These are phyloP conservation scores for Bergia sp. DNA, from an alignment of 92 coral and sea anemone genomes.

Conservation along the genomic window DNA sequence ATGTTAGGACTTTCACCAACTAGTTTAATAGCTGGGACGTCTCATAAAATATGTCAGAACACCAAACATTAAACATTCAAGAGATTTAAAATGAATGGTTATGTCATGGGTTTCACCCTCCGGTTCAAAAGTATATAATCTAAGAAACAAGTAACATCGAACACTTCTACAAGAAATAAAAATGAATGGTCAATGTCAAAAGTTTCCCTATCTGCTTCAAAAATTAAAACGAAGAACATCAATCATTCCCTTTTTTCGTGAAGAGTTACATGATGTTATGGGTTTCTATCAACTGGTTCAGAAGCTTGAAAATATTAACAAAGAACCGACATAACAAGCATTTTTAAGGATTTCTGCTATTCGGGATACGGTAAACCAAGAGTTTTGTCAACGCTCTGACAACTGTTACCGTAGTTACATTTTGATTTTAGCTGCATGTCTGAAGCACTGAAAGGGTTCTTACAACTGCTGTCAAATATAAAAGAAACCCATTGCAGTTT, in stretches of 20 bases:
- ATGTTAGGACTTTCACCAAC: not conserved
- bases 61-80: not conserved
- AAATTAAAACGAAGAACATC: too few relatives aligned
- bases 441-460: not conserved
- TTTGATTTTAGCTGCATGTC: not conserved
- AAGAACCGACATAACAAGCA: too few relatives aligned
- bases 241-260: too few relatives aligned
- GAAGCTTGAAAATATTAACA: not conserved
- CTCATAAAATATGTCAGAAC: not conserved
- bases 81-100: not conserved
- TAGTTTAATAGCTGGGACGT: not conserved
- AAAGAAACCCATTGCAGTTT: not conserved
- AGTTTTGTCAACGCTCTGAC: constrained; percentile 7
- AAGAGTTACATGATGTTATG: too few relatives aligned
- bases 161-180: not conserved
- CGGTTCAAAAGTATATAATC: too few relatives aligned
- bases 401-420: not conserved
- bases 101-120: not conserved
- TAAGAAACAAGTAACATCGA: too few relatives aligned
- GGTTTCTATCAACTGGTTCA: not conserved
- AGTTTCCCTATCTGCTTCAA: too few relatives aligned
- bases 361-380: not conserved
- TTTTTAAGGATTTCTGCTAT: too few relatives aligned
- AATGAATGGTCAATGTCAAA: too few relatives aligned
- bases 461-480: not conserved